Base-by-base conservation (phyloP, 2,113 vertebrate genomes). In the Mionectes macconnelli region DNA sequence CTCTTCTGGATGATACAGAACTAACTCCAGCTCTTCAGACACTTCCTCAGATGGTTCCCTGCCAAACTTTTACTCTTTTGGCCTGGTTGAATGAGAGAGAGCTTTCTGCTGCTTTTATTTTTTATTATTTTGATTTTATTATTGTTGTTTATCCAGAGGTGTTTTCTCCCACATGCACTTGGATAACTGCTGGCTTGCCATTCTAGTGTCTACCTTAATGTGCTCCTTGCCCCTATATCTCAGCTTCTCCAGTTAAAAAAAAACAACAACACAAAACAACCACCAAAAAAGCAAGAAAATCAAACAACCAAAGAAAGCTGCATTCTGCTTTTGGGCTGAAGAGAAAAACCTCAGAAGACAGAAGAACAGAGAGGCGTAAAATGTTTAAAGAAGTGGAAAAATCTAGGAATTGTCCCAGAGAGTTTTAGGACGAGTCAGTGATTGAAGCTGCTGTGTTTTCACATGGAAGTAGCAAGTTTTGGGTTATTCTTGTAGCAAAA, bases 11-110 rank as follows among this genome's bases (percentile, higher is more conserved):
- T 64, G 69, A 55, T 45, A n/a, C 56, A 23, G 84, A 95, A 91
- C 70, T 42, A 44, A 16, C 96, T 92, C 60, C 53, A 84, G 74
- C 75, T 45, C 85, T 92, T 91, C 74, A 68, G 19, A 79, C 50
- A 50, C 83, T 91, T 95, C 94, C 93, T 97, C 52, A 6, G 60
- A 57, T 86, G 15, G 56, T 93, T 87, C 89, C 83, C 92, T 64
- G 50, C 93, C 95, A 97, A 96, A 88, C 33, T 23, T 9, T 47
- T 44, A 40, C 49, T 89, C 86, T 85, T 90, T 87, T 89, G 70
- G 69, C 76, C 24, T 73, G 4, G 30, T 27, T 57, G 5, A 19
- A 74, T 44, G 17, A 44, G 47, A 66, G 56, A 62, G 50, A 59
- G 40, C 25, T 90, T 95, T 89, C 62, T 77, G 47, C 28, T 80